These are phyloP conservation scores for Solea senegalensis DNA, from an alignment of 2,113 vertebrate species.

Conservation along the genomic window DNA sequence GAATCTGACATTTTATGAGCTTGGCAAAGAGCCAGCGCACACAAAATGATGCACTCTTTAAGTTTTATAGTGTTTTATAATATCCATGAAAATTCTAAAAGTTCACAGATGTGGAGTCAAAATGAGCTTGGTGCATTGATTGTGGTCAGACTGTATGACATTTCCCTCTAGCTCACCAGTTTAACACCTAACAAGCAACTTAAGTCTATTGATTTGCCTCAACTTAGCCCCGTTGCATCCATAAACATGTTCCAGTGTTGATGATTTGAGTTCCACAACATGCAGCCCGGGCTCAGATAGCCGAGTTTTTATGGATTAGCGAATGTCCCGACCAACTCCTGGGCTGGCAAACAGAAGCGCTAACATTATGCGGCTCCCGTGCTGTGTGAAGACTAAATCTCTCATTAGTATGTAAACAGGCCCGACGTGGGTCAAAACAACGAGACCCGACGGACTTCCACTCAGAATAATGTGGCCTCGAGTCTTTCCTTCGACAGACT, in stretches of 20 bases:
- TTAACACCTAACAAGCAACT: slow-evolving; percentile 51
- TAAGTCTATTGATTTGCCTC: slow-evolving; percentile 58
- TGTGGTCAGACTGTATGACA: slow-evolving; percentile 35
- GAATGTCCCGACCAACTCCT: slow-evolving; percentile 18
- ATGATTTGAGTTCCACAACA: slow-evolving; percentile 49
- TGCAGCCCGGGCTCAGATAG: slow-evolving; percentile 28
- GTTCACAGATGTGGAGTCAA: slow-evolving; percentile 37
- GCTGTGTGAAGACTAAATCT: slow-evolving; percentile 45
- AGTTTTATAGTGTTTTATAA: slow-evolving; percentile 34
- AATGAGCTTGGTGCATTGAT: slow-evolving; percentile 43
- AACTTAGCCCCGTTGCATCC: slow-evolving; percentile 56
- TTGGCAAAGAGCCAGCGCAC: neutral
- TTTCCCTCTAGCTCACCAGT: slow-evolving; percentile 34
- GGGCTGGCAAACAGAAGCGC: slow-evolving; percentile 22
- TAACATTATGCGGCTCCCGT: slow-evolving; percentile 30
- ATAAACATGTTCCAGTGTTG: slow-evolving; percentile 49
- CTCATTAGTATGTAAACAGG: slow-evolving; percentile 77
- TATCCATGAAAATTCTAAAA: slow-evolving; percentile 32
- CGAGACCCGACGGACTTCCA: slow-evolving; percentile 65
- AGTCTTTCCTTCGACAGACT: slow-evolving; percentile 70
- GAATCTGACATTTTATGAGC: neutral
- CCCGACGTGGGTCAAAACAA: slow-evolving; percentile 68
- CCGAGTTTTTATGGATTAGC: slow-evolving; percentile 55
- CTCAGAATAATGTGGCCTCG: slow-evolving; percentile 69
- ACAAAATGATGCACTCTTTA: slow-evolving; percentile 8